Evolutionary conservation across 2,113 vertebrate species (phyloP), one percentile per base, ranked within the genome.

Genomic region (Turdus rufiventris): DNA sequence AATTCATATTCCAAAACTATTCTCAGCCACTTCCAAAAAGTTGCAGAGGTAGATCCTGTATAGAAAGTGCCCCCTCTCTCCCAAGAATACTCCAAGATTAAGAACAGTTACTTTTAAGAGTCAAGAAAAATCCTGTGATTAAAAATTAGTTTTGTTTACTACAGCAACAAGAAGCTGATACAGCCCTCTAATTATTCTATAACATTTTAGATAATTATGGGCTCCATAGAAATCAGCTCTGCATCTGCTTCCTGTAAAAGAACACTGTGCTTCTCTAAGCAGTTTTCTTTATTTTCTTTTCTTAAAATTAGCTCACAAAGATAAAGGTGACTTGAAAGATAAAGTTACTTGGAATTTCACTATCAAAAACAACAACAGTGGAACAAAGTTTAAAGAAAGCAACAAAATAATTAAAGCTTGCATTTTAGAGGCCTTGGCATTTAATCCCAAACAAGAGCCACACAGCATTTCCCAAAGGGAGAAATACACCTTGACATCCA

Each of bases 191-290:
- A 78, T 84, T 89, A 73, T 80, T 76, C 87, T 75, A 3, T 72
- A 81, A 82, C 33, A 47, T 79, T 78, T 87, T 45, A 85, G 38
- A 20, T 91, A 93, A 91, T 68, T 93, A 94, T 12, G 20, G 71
- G 71, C 84, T 82, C 91, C 84, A 91, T 3, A 85, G 79, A 88
- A 85, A 95, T 96, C 89, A 96, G 63, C 57, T 47, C 58, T 79
- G 51, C 70, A 85, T 83, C 74, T 92, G 81, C 71, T 97, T 96
- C 95, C 94, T 96, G 91, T 58, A 72, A 89, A 87, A 94, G 87
- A 96, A 96, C 91, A 96, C 19, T 66, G 58, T 72, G 95, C 60
- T 95, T 89, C 91, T 80, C 81, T 66, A 80, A 89, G 51, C 10
- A 88, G 54, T 88, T 90, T 88, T 82, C 53, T 78, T 88, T 89